Evolutionary conservation across 2,113 vertebrate genomes (phyloP).

Genomic region (Toxostoma redivivum): DNA sequence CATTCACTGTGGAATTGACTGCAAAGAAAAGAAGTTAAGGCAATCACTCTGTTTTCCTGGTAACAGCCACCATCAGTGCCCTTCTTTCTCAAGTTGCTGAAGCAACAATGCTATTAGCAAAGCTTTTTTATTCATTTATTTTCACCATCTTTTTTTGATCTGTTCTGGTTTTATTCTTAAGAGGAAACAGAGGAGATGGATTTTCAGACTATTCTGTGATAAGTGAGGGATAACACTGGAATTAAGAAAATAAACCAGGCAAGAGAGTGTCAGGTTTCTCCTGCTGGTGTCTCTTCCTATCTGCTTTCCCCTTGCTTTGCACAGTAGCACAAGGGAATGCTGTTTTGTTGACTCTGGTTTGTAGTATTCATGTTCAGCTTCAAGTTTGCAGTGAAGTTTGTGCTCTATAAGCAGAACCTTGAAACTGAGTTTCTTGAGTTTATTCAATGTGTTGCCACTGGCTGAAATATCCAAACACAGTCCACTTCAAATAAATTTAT

Average conservation of each 20-base stretch:
- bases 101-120: background rate
- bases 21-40: background rate
- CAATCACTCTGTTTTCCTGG: background rate
- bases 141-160: background rate
- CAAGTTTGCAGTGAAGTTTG: background rate
- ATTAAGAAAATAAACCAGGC: background rate
- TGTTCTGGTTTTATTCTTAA: background rate
- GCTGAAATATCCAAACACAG: background rate
- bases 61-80: background rate
- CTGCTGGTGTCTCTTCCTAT: background rate
- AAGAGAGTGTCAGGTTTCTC: background rate
- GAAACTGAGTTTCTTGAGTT: background rate
- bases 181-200: background rate
- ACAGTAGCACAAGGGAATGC: background rate
- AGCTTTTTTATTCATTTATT: background rate
- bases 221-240: background rate
- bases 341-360: background rate
- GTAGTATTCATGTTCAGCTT: background rate
- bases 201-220: background rate
- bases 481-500: background rate
- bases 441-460: background rate
- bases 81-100: background rate
- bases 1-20: background rate
- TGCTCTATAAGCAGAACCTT: background rate
- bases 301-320: background rate